Conservation (phyloP, 53 echinoderm and acorn worm species). For the Astropecten irregularis region DNA sequence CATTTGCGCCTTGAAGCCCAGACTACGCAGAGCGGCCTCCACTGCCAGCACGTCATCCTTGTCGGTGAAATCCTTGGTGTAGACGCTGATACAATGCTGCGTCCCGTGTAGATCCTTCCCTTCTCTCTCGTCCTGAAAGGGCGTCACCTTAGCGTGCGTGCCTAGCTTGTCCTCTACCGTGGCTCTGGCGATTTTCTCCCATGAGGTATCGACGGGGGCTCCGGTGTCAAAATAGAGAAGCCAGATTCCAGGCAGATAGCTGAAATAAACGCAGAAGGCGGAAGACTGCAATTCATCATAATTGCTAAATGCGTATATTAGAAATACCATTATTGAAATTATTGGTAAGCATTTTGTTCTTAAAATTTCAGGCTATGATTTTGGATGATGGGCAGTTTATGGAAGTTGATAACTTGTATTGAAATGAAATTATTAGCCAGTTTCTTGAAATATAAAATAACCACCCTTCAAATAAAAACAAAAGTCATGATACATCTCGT, state of each 20-base stretch:
- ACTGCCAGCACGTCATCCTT: no score
- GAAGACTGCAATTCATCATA: neutral
- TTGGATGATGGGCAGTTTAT: no score
- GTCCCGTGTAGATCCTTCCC: neutral
- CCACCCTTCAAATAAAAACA: no score
- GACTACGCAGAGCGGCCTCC: no score
- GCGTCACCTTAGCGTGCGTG: constrained; percentile 50
- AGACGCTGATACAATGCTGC: constrained; percentile 50
- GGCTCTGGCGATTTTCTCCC: constrained; percentile 48
- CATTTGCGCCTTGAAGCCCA: constrained; percentile 33
- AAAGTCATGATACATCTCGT: no score
- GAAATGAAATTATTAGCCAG: neutral
- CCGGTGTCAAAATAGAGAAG: constrained; percentile 34
- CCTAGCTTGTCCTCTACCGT: constrained; percentile 34
- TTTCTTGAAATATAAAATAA: no score
- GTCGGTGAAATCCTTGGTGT: constrained; percentile 41
- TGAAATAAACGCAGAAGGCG: neutral
- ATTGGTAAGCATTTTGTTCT: no score
- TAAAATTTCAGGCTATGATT: no score
- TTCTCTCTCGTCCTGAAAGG: neutral
- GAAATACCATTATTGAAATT: no score
- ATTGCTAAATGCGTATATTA: neutral
- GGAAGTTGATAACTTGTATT: no score
- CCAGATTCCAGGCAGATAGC: constrained; percentile 41
- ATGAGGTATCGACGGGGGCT: constrained; percentile 15